phyloP scores from a whole-genome alignment of 2,113 vertebrate genomes.

The Lepus europaeus region DNA sequence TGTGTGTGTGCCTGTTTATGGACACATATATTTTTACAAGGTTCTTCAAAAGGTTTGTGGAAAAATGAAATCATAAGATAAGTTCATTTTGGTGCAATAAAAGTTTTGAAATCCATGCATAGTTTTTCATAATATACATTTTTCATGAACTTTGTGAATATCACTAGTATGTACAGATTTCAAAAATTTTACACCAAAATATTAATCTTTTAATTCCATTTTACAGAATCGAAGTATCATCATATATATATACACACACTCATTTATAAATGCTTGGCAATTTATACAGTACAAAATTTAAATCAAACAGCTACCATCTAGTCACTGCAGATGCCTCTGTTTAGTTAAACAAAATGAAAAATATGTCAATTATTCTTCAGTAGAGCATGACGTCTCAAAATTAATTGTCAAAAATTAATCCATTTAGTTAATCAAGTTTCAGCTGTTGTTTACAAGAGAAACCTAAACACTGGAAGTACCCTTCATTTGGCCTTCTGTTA shows the following conservation, averaged over 20 bases:
- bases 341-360: slow-evolving; percentile 65
- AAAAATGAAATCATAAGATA: no score
- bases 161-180: no score
- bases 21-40: background rate
- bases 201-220: no score
- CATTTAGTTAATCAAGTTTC: slow-evolving; percentile 63
- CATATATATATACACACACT: background rate
- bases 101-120: no score
- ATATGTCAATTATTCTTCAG: slow-evolving; percentile 71
- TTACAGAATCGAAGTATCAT: no score
- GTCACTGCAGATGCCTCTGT: background rate
- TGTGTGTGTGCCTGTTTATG: no score
- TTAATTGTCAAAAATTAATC: slow-evolving; percentile 63
- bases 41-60: no score
- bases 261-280: background rate
- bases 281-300: background rate
- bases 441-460: slow-evolving; percentile 70
- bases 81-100: no score
- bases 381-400: slow-evolving; percentile 72
- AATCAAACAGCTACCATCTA: background rate
- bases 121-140: no score
- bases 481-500: slow-evolving; percentile 6
- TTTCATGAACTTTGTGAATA: no score
- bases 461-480: slow-evolving; percentile 16
- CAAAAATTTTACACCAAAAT: no score